These are phyloP conservation scores for Bradynema listronoti DNA, from an alignment of 1,140 invertebrate genomes.

Conservation along the genomic window DNA sequence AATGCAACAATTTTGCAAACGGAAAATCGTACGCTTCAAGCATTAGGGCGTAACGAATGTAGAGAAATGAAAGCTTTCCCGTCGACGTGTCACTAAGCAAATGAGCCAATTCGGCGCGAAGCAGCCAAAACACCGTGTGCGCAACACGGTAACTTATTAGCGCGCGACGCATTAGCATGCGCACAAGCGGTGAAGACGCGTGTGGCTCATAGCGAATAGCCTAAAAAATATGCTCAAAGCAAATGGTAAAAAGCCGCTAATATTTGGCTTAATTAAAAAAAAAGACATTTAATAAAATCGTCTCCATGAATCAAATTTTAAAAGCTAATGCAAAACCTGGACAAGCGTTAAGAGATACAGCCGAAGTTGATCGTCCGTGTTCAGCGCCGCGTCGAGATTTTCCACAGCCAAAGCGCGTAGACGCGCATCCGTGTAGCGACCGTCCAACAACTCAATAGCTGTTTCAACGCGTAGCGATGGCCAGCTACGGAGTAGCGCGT, in stretches of 20 bases:
- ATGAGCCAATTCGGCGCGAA: constrained; percentile 60
- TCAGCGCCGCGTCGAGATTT: constrained; percentile 69
- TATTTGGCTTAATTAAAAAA: too few species aligned
- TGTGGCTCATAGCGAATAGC: constrained; percentile 92
- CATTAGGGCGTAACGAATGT: constrained; percentile 59
- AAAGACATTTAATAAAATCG: too few species aligned
- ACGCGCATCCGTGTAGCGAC: constrained; percentile 81
- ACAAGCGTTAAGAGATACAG: constrained; percentile 78
- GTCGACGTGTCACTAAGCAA: constrained; percentile 13
- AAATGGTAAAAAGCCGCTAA: too few species aligned
- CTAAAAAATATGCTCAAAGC: constrained; percentile 43
- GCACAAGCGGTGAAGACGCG: constrained; percentile 78
- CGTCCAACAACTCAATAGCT: constrained; percentile 87
- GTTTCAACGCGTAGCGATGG: constrained; percentile 63
- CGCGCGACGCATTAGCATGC: constrained; percentile 77
- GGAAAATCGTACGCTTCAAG: constrained; percentile 95
- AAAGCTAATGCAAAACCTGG: constrained; percentile 69
- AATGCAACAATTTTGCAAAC: too few species aligned
- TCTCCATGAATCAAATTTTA: too few species aligned
- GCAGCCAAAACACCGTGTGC: constrained; percentile 91
- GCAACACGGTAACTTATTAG: constrained; percentile 87
- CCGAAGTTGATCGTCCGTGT: constrained; percentile 63
- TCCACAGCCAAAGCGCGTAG: constrained; percentile 84
- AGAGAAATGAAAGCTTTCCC: constrained; percentile 6
- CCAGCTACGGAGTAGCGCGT: constrained; percentile 67